Percentiles rank a stretch among this genome's conserved stretches.
phyloP scores from a whole-genome alignment of 2,888 invertebrate genomes.

The Macrophya alboannulata region DNA sequence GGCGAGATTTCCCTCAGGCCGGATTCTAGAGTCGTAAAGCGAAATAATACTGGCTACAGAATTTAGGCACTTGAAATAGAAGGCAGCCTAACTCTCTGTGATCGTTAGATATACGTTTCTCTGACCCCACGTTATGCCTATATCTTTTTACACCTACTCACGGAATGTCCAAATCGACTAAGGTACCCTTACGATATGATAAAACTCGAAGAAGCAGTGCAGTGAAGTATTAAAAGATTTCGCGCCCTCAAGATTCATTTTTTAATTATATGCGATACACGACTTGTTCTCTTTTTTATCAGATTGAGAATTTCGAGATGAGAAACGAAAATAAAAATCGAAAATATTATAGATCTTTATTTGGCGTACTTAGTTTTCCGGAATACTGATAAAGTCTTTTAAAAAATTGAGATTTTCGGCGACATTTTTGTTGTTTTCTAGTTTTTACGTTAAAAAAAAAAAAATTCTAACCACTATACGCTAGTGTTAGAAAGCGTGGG shows the following conservation, averaged over 20 bases:
- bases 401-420: neutral
- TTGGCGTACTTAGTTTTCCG: neutral
- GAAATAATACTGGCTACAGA: neutral
- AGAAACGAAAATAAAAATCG: neutral
- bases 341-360: neutral
- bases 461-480: neutral
- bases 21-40: constrained; percentile 13
- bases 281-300: neutral
- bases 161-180: neutral
- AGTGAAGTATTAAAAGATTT: neutral
- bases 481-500: constrained; percentile 15
- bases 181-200: neutral
- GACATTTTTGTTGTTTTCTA: neutral
- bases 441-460: neutral
- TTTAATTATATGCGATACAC: neutral
- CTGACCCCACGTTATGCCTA: neutral
- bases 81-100: neutral
- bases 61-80: constrained; percentile 13
- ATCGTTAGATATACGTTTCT: neutral
- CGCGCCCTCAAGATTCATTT: neutral
- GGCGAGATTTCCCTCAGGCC: constrained; percentile 42
- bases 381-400: neutral
- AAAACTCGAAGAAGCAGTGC: neutral
- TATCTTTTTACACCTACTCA: neutral
- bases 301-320: neutral